Conservation (phyloP, 2,113 vertebrate species). For the Anarrhichthys ocellatus region DNA sequence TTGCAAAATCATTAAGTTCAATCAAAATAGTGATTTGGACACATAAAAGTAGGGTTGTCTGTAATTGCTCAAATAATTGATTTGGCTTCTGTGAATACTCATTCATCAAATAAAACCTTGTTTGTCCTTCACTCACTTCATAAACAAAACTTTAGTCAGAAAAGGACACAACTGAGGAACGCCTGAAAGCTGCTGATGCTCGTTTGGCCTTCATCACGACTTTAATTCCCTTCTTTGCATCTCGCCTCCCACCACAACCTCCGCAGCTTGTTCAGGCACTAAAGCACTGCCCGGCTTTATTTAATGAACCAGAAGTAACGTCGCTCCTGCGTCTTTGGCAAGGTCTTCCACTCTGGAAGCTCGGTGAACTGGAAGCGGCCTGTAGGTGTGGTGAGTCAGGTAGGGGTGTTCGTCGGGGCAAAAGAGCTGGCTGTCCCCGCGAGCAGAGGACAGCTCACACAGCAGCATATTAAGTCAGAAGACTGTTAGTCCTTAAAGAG, state of each 20-base stretch:
- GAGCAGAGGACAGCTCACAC: constrained; percentile 62
- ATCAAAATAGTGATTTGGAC: not conserved
- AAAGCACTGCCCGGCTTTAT: constrained; percentile 61
- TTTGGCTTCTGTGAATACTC: not conserved
- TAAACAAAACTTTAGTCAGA: constrained; percentile 45
- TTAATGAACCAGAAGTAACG: constrained; percentile 78
- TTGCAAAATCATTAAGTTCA: not conserved
- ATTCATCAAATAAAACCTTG: not conserved
- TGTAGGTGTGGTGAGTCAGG: constrained; percentile 85
- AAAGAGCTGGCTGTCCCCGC: constrained; percentile 69
- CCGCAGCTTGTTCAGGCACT: constrained; percentile 53
- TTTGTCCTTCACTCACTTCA: constrained; percentile 34
- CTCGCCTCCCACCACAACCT: constrained; percentile 30
- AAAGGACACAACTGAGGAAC: constrained; percentile 61
- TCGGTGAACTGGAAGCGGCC: constrained; percentile 83
- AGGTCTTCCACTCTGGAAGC: constrained; percentile 76
- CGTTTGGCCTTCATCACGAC: constrained; percentile 57
- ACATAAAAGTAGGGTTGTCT: not conserved
- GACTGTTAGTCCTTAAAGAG: constrained; percentile 65
- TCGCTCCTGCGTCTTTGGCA: constrained; percentile 77
- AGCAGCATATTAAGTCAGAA: constrained; percentile 55
- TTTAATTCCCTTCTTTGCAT: constrained; percentile 46
- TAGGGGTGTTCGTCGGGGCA: constrained; percentile 65
- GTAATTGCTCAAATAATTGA: not conserved
- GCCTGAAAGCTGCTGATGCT: constrained; percentile 63